Conservation (phyloP, 1,140 invertebrate species). For the Ceratina japonica region DNA sequence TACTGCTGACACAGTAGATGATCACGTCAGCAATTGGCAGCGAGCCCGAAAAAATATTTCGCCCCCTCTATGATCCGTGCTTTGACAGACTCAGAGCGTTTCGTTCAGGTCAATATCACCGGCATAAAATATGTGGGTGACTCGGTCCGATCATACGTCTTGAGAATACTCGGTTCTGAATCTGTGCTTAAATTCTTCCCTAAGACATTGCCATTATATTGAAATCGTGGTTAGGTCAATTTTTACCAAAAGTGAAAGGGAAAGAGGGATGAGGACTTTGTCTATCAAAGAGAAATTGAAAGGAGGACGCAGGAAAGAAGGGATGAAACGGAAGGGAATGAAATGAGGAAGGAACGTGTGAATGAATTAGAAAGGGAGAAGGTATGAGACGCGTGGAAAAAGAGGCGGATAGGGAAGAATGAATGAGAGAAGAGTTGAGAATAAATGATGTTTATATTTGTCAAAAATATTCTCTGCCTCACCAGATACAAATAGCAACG, state of each 20-base stretch:
- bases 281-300: background rate
- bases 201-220: no score
- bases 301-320: background rate
- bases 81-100: conserved; percentile 19
- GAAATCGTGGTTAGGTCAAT: no score
- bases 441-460: conserved; percentile 30
- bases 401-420: background rate
- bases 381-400: background rate
- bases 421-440: background rate
- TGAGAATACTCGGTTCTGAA: background rate
- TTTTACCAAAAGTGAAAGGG: background rate
- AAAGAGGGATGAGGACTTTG: background rate
- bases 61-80: conserved; percentile 23
- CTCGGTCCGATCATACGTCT: conserved; percentile 9
- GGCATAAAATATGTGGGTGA: conserved; percentile 27
- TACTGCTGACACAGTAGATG: conserved; percentile 45
- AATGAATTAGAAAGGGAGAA: background rate
- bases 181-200: no score
- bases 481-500: conserved; percentile 17
- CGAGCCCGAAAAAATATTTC: conserved; percentile 60
- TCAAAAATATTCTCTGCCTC: conserved; percentile 27
- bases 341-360: background rate
- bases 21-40: conserved; percentile 56
- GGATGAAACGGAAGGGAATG: background rate
- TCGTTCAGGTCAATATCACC: no score